Conservation (phyloP, 92 coral and sea anemone species). For the Phenganax subtilis region DNA sequence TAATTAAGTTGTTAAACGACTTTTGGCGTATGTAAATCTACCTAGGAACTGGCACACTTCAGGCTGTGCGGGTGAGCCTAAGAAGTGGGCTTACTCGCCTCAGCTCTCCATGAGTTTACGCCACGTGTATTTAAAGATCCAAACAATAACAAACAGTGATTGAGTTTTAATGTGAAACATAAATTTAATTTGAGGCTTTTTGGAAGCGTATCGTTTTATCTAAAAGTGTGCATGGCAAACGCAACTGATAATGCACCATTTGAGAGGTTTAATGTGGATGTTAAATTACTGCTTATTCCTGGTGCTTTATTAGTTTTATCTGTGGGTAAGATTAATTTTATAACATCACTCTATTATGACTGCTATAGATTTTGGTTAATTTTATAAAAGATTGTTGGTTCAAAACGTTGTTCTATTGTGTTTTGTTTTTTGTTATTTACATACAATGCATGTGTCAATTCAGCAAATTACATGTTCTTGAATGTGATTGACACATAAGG, state of each 20-base stretch:
- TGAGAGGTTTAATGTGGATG: slow-evolving; percentile 80
- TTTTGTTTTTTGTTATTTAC: background rate
- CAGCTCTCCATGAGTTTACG: slow-evolving; percentile 16
- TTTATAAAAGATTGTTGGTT: background rate
- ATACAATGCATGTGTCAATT: no score
- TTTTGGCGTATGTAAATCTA: slow-evolving; percentile 13
- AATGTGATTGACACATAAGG: background rate
- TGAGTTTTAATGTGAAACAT: background rate
- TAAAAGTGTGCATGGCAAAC: slow-evolving; percentile 59
- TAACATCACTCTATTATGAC: background rate
- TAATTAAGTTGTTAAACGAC: background rate
- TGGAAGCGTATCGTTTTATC: background rate
- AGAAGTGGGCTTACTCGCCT: slow-evolving; percentile 6
- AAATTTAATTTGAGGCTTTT: background rate
- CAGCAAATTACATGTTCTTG: background rate
- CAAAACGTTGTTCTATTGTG: background rate
- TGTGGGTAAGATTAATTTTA: slow-evolving; percentile 59
- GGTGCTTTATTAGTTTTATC: slow-evolving; percentile 61
- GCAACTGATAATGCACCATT: slow-evolving; percentile 70
- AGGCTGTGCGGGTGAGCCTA: background rate
- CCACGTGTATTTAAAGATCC: slow-evolving; percentile 33
- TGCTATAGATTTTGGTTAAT: background rate
- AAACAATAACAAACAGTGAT: slow-evolving; percentile 2
- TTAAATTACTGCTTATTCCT: slow-evolving; percentile 77
- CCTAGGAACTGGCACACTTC: background rate